phyloP scores from a whole-genome alignment of 2,888 invertebrate species.

The Trissoscelio sp. region DNA sequence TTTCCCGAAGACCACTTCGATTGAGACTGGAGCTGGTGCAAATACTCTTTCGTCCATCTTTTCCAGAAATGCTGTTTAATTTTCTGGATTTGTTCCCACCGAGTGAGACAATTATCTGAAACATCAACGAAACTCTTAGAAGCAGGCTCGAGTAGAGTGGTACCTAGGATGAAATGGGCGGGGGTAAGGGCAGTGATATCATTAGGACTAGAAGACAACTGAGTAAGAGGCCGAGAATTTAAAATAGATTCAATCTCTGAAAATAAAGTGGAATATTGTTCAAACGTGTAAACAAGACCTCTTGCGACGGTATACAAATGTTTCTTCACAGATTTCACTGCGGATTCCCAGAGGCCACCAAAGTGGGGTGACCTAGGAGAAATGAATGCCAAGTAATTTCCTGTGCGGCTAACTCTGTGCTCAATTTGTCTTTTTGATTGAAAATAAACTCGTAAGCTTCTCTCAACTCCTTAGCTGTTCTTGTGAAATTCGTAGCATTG shows the following conservation, averaged over 20 bases:
- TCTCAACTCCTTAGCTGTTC: conserved; percentile 51
- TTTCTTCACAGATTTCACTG: background rate
- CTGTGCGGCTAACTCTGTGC: background rate
- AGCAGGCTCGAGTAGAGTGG: conserved; percentile 1
- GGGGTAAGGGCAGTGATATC: conserved; percentile 8
- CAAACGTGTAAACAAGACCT: conserved; percentile 47
- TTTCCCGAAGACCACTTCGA: conserved; percentile 2
- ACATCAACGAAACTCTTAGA: background rate
- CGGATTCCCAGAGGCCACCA: conserved; percentile 66
- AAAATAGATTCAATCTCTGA: conserved; percentile 69
- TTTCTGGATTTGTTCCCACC: background rate
- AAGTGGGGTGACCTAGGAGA: conserved; percentile 54
- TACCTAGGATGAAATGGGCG: conserved; percentile 71
- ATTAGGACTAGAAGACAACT: background rate
- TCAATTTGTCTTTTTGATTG: background rate
- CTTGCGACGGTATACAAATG: background rate
- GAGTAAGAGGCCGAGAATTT: conserved; percentile 54
- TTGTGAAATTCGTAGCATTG: conserved; percentile 65
- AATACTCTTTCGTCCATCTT: background rate
- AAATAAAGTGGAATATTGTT: conserved; percentile 69
- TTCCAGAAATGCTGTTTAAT: conserved; percentile 1
- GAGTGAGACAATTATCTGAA: background rate
- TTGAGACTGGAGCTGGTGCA: background rate
- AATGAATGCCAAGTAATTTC: conserved; percentile 27
- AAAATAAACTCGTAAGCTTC: background rate